phyloP scores from a whole-genome alignment of 2,888 invertebrate genomes.

The Allolobophora icterica region DNA sequence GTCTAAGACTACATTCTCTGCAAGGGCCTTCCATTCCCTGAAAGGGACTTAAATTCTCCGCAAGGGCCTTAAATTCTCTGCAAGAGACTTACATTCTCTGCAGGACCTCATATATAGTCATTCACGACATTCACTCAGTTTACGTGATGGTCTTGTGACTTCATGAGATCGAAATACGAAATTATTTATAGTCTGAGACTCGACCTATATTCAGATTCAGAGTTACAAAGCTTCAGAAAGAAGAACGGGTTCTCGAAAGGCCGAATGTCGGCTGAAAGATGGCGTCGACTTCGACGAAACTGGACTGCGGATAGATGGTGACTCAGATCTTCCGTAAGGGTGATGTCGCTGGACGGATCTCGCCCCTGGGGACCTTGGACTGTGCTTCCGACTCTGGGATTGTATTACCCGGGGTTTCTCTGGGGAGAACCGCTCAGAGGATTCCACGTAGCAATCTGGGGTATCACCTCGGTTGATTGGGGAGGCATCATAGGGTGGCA shows the following conservation, averaged over 20 bases:
- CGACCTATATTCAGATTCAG: background rate
- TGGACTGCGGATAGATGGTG: background rate
- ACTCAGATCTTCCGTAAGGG: slow-evolving; percentile 17
- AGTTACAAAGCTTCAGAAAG: background rate
- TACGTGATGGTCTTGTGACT: background rate
- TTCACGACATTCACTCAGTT: no score
- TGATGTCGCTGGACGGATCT: background rate
- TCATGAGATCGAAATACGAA: background rate
- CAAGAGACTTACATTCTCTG: no score
- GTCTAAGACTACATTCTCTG: no score
- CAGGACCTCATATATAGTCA: no score
- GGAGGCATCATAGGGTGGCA: background rate
- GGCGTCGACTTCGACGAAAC: background rate
- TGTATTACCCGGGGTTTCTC: background rate
- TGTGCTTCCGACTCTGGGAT: background rate
- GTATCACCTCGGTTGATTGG: background rate
- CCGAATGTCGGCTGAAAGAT: background rate
- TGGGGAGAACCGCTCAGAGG: background rate
- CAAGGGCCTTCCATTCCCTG: no score
- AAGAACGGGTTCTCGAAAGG: background rate
- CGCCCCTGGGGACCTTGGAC: background rate
- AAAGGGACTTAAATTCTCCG: no score
- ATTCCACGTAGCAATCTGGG: background rate
- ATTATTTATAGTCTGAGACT: background rate
- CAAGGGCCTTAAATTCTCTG: no score